These are phyloP conservation scores for Deilephila porcellus DNA, from an alignment of 2,888 invertebrate species.

Conservation along the genomic window DNA sequence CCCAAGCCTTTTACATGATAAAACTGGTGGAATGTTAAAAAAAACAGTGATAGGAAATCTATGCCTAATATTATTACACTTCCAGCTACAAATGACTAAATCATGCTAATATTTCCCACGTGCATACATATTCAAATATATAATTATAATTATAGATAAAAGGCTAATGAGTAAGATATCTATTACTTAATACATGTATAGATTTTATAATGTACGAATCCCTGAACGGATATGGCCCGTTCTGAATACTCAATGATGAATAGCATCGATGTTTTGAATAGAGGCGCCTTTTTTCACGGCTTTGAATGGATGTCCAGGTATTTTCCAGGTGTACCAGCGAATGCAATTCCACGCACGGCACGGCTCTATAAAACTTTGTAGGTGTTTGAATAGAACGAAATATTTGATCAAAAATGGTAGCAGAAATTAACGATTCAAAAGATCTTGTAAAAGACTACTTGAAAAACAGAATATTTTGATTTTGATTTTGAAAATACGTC, in stretches of 20 bases:
- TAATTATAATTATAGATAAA: neutral
- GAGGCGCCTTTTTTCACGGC: conserved; percentile 1
- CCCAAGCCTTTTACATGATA: too few species aligned
- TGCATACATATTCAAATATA: too few species aligned
- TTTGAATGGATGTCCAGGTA: conserved; percentile 2
- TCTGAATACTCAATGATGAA: conserved; percentile 4
- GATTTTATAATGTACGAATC: neutral
- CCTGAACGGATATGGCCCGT: neutral
- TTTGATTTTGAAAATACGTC: too few species aligned
- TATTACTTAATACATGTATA: neutral
- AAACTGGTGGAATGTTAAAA: too few species aligned
- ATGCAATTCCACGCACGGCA: neutral
- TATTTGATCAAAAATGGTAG: too few species aligned
- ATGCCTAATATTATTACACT: too few species aligned
- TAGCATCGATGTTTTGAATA: conserved; percentile 4
- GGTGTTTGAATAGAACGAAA: neutral
- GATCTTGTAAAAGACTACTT: too few species aligned
- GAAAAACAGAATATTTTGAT: too few species aligned
- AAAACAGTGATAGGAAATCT: too few species aligned
- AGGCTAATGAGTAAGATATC: neutral
- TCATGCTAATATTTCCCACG: too few species aligned
- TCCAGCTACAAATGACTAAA: too few species aligned
- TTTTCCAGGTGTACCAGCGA: neutral
- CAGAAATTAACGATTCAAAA: too few species aligned
- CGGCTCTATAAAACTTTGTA: neutral